phyloP scores from a whole-genome alignment of 2,888 invertebrate genomes.

The Clepsis dumicolana region DNA sequence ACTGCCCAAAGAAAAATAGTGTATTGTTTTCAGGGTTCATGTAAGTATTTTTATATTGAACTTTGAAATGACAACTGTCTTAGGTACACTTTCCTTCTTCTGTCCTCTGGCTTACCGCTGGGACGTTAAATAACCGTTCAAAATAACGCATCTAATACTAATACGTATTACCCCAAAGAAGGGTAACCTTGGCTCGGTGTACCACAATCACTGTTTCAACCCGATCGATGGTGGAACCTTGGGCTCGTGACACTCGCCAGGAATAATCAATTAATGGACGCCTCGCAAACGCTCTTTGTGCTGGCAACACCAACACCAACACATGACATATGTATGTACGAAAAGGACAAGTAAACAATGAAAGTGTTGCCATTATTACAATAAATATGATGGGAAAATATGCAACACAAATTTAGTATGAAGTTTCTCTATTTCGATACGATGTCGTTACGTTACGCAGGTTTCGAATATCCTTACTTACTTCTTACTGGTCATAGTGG shows the following conservation, averaged over 20 bases:
- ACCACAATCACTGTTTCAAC: slow-evolving; percentile 3
- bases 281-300: not conserved
- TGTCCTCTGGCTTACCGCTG: not conserved
- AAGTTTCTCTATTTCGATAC: too few species aligned
- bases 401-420: too few species aligned
- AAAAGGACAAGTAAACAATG: not conserved
- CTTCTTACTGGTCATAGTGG: too few species aligned
- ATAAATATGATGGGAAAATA: too few species aligned
- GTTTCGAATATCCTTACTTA: too few species aligned
- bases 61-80: too few species aligned
- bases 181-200: slow-evolving; percentile 7
- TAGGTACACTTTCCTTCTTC: not conserved
- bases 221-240: not conserved
- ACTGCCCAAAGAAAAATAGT: too few species aligned
- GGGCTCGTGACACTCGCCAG: not conserved
- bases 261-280: slow-evolving; percentile 1
- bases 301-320: not conserved
- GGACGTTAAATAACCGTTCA: not conserved
- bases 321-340: too few species aligned
- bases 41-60: too few species aligned
- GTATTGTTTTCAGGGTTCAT: too few species aligned
- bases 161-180: not conserved
- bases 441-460: too few species aligned
- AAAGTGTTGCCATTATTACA: too few species aligned
- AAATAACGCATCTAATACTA: not conserved